Base-by-base conservation (phyloP, 2,888 invertebrate genomes). In the Cerceris ruficornis region DNA sequence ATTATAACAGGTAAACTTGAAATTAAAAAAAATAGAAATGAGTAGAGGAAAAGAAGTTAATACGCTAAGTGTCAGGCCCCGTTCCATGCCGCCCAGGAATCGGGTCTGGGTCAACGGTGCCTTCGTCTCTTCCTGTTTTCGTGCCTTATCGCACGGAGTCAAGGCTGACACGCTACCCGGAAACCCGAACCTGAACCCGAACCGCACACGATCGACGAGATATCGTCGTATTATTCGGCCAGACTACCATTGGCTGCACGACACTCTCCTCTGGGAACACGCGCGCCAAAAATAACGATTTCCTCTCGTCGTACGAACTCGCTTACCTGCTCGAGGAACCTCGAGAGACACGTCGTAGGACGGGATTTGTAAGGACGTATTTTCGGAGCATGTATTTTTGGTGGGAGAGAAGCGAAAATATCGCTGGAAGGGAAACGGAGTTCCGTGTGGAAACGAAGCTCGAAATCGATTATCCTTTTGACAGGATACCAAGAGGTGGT, bases 401-500 rank as follows among this genome's bases (percentile, higher is more conserved):
- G 13, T 13, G 52, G 11, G 15, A 77, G 84, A 72, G 72, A 83
- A 77, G 73, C 81, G 66, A n/a, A 14, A 46, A 60, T 69, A 67
- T 61, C 42, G 15, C 11, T 7, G 4, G 17, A 15, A 77, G 69
- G 69, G 58, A 80, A 67, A 58, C 69, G 14, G 58, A 64, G 60
- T 68, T 73, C 69, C 55, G 61, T 69, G 72, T 77, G 57, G 17
- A 62, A 85, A 88, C 73, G 77, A 87, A 83, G 75, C 87, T 66
- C 85, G 81, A 86, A 88, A 88, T 88, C 87, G 79, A 78, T 87
- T 83, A 87, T 69, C 62, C 55, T 54, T 54, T 14, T 68, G 14
- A 43, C 74, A 80, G 77, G 80, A 77, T 75, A 59, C 64, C 42
- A 11, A 54, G 17, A 59, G 67, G 74, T 72, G 75, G 71, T 76